Evolutionary conservation across 1,140 invertebrate species (phyloP).

Genomic region (Nasonia vitripennis): DNA sequence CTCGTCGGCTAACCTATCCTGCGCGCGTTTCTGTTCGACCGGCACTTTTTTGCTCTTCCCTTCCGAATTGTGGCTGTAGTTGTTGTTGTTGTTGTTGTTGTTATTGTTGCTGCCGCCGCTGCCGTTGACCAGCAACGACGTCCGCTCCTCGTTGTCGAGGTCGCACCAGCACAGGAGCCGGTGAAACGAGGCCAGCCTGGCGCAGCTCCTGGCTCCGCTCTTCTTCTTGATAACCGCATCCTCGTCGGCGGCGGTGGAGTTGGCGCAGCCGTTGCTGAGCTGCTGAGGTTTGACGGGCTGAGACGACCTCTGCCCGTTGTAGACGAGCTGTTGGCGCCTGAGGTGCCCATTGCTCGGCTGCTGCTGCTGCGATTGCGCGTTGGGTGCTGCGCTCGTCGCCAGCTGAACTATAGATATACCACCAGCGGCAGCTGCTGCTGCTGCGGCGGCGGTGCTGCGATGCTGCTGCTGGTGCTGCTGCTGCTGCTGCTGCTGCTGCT

Average conservation of each 20-base stretch:
- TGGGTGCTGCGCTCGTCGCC: slow-evolving; percentile 18
- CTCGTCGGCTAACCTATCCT: slow-evolving; percentile 1
- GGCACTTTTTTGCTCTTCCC: not conserved
- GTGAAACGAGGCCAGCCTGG: slow-evolving; percentile 75
- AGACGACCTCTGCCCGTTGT: slow-evolving; percentile 51
- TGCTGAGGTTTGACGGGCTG: not conserved
- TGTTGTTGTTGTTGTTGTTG: slow-evolving; percentile 12
- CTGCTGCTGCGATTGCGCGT: slow-evolving; percentile 53
- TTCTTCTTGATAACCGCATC: not conserved
- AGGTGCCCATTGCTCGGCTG: slow-evolving; percentile 21
- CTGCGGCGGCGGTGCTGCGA: not conserved
- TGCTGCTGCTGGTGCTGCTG: not conserved
- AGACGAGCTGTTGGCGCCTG: not conserved
- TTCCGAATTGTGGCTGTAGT: not conserved
- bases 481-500: slow-evolving; percentile 18
- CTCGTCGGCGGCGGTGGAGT: not conserved
- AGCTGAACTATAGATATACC: slow-evolving; percentile 24
- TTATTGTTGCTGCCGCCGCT: not conserved
- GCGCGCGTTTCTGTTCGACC: too few relatives aligned
- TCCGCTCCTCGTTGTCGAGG: slow-evolving; percentile 45
- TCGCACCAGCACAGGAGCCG: slow-evolving; percentile 75
- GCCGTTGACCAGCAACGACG: not conserved
- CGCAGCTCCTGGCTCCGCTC: slow-evolving; percentile 64
- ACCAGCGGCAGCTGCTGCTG: not conserved
- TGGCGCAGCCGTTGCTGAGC: not conserved